A percentile compares a stretch with the other conserved stretches of the same genome.
phyloP scores from a whole-genome alignment of 92 coral and sea anemone genomes.

The Plumapathes pennacea region DNA sequence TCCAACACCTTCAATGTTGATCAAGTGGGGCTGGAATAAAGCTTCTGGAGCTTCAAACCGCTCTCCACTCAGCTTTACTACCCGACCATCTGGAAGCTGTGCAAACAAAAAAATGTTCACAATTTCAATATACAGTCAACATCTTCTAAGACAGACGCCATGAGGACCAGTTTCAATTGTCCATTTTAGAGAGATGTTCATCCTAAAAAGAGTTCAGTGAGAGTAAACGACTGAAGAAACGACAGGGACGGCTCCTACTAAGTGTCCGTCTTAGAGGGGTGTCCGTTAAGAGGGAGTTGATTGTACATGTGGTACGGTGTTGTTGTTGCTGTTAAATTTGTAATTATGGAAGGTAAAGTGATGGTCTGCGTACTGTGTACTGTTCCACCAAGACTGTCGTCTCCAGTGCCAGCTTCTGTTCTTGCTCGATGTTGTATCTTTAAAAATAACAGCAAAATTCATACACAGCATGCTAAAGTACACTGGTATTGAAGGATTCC shows the following conservation, averaged over 20 bases:
- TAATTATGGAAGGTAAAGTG: too few relatives aligned
- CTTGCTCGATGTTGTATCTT: slow-evolving; percentile 98
- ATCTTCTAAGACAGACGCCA: too few relatives aligned
- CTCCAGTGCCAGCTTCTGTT: slow-evolving; percentile 93
- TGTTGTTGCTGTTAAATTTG: too few relatives aligned
- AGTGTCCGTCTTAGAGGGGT: too few relatives aligned
- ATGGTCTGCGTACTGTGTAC: slow-evolving; percentile 70
- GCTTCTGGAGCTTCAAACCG: slow-evolving; percentile 99
- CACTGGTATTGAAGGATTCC: too few relatives aligned
- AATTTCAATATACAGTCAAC: too few relatives aligned
- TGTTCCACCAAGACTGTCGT: slow-evolving; percentile 97
- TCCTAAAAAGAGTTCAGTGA: neutral
- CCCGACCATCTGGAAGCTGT: slow-evolving; percentile 97
- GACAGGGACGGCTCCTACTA: neutral
- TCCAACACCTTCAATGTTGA: slow-evolving; percentile 95
- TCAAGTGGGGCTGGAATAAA: slow-evolving; percentile 94
- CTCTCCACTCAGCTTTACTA: slow-evolving; percentile 96
- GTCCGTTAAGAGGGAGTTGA: neutral
- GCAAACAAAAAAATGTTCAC: neutral
- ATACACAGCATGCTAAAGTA: too few relatives aligned
- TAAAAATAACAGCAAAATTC: neutral
- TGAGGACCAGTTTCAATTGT: too few relatives aligned
- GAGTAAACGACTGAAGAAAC: neutral
- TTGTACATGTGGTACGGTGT: neutral
- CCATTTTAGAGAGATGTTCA: too few relatives aligned